Evolutionary conservation across 2,113 vertebrate genomes (phyloP).

Genomic region (Microcebus lehilahytsara): DNA sequence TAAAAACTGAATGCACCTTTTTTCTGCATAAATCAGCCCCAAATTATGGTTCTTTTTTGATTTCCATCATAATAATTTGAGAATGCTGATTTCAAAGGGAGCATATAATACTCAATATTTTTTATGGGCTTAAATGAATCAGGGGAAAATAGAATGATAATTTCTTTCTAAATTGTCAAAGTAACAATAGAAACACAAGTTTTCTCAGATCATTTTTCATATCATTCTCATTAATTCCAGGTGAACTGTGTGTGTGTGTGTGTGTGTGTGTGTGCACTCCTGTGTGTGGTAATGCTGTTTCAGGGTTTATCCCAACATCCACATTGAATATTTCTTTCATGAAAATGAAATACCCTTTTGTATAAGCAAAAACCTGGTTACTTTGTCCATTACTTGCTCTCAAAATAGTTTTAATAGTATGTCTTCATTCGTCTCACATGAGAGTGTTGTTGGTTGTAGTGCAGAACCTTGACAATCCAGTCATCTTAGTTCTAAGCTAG

Average conservation of each 20-base stretch:
- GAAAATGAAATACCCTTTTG: not conserved
- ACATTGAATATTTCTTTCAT: not conserved
- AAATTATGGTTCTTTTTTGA: not conserved
- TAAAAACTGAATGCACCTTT: not conserved
- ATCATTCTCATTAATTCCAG: not conserved
- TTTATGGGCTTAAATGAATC: not conserved
- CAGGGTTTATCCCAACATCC: not conserved
- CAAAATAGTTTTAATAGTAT: not conserved
- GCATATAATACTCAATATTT: not conserved
- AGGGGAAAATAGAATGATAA: not conserved
- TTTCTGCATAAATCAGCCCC: not conserved
- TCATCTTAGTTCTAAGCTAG: conserved; percentile 27
- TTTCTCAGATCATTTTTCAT: not conserved
- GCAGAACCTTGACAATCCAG: not conserved
- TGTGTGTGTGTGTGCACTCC: not conserved
- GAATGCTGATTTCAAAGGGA: not conserved
- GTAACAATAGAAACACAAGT: not conserved
- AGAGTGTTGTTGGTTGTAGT: not conserved
- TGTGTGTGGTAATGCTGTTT: not conserved
- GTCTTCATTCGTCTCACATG: not conserved
- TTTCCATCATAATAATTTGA: not conserved
- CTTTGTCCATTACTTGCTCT: not conserved
- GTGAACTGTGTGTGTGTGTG: not conserved
- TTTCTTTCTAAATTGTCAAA: not conserved
- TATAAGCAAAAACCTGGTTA: not conserved